phyloP scores from a whole-genome alignment of 1,140 invertebrate species.

The Dolichoris vasculosae region DNA sequence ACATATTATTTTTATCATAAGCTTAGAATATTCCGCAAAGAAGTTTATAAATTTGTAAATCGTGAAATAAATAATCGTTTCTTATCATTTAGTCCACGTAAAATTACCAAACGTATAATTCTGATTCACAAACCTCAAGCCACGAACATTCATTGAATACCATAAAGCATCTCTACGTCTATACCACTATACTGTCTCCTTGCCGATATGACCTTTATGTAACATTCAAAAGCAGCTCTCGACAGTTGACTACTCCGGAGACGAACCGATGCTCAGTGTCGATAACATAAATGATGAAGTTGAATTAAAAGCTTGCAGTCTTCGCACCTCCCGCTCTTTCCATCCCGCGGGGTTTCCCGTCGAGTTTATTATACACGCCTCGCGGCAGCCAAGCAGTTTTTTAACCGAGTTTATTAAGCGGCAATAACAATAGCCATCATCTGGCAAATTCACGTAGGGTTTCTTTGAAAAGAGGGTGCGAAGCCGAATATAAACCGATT shows the following conservation, averaged over 20 bases:
- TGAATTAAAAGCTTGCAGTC: not conserved
- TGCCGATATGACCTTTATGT: not conserved
- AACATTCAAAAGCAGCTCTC: not conserved
- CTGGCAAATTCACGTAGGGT: conserved; percentile 64
- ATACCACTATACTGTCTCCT: not conserved
- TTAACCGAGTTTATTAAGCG: conserved; percentile 65
- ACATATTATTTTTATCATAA: too few relatives aligned
- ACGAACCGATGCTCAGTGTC: not conserved
- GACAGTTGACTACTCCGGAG: not conserved
- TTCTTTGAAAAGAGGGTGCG: not conserved
- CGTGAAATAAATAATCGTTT: too few relatives aligned
- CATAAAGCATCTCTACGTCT: not conserved
- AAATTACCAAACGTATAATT: not conserved
- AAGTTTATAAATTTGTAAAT: too few relatives aligned
- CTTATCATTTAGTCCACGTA: too few relatives aligned
- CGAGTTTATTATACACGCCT: not conserved
- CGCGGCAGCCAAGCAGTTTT: conserved; percentile 54
- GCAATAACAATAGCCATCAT: conserved; percentile 68
- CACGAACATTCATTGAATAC: too few relatives aligned
- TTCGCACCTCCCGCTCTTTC: not conserved
- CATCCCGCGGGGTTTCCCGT: not conserved
- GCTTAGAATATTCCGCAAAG: too few relatives aligned
- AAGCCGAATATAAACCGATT: conserved; percentile 39
- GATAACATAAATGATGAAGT: not conserved
- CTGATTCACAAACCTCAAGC: not conserved